phyloP scores from a whole-genome alignment of 1,140 invertebrate species.

The Telenomus remus region DNA sequence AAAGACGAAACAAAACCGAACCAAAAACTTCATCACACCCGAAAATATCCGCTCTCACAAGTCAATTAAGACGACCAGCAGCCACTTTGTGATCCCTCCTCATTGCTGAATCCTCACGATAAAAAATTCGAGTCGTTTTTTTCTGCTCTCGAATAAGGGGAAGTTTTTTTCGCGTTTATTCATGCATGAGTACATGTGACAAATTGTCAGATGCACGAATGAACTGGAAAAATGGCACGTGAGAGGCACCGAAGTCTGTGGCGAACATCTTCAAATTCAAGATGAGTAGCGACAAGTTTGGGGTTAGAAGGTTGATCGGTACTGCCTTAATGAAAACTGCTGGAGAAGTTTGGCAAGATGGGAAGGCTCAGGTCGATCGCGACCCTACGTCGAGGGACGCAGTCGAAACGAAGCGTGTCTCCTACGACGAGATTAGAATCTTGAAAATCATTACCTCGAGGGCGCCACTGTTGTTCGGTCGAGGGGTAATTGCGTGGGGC shows the following conservation, averaged over 20 bases:
- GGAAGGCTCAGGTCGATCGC: conserved; percentile 34
- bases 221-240: not conserved
- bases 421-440: conserved; percentile 67
- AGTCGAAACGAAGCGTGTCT: conserved; percentile 61
- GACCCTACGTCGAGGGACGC: conserved; percentile 48
- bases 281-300: conserved; percentile 35
- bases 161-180: no score
- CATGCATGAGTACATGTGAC: not conserved
- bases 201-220: not conserved
- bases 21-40: conserved; percentile 19
- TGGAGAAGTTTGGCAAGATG: conserved; percentile 34
- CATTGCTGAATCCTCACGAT: no score
- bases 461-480: conserved; percentile 39
- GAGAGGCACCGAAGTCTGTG: conserved; percentile 14
- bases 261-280: conserved; percentile 32
- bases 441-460: conserved; percentile 67
- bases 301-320: conserved; percentile 50
- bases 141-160: no score
- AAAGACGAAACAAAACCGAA: no score
- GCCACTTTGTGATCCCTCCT: not conserved
- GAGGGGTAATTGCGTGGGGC: conserved; percentile 58
- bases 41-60: not conserved
- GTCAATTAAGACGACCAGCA: conserved; percentile 3
- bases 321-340: conserved; percentile 63
- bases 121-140: no score